phyloP scores from a whole-genome alignment of 1,140 invertebrate species.

The Musca domestica region DNA sequence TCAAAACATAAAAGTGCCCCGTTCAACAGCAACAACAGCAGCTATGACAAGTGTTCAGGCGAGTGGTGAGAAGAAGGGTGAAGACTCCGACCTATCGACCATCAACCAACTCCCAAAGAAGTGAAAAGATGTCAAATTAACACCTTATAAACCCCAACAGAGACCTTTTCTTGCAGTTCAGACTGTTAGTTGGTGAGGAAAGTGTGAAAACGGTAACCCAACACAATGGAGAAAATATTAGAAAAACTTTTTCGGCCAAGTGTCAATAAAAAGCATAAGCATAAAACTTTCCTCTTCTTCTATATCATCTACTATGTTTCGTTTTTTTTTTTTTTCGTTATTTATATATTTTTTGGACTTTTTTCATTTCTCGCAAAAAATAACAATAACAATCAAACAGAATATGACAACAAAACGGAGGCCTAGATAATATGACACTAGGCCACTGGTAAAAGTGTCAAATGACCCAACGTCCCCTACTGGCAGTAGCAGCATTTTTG shows the following conservation, averaged over 20 bases:
- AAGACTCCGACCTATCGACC: not conserved
- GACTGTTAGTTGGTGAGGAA: not conserved
- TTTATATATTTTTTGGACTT: not conserved
- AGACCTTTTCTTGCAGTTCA: not conserved
- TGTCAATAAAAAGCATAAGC: slow-evolving; percentile 14
- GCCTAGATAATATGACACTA: no score
- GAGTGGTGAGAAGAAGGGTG: no score
- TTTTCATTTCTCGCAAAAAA: not conserved
- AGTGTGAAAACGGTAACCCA: not conserved
- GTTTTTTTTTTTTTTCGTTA: no score
- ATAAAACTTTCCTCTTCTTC: not conserved
- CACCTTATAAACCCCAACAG: slow-evolving; percentile 14
- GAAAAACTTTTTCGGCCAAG: slow-evolving; percentile 11
- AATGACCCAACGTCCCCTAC: no score
- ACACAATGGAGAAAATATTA: not conserved
- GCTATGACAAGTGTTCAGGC: no score
- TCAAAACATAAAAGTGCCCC: no score
- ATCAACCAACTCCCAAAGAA: not conserved
- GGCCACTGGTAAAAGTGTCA: no score
- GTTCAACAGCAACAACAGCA: no score
- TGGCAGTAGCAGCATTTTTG: no score
- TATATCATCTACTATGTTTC: not conserved
- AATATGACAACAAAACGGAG: no score
- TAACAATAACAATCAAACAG: not conserved
- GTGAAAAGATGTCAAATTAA: slow-evolving; percentile 8